Conservation (phyloP, 2,113 vertebrate species). For the Nettapus auritus region DNA sequence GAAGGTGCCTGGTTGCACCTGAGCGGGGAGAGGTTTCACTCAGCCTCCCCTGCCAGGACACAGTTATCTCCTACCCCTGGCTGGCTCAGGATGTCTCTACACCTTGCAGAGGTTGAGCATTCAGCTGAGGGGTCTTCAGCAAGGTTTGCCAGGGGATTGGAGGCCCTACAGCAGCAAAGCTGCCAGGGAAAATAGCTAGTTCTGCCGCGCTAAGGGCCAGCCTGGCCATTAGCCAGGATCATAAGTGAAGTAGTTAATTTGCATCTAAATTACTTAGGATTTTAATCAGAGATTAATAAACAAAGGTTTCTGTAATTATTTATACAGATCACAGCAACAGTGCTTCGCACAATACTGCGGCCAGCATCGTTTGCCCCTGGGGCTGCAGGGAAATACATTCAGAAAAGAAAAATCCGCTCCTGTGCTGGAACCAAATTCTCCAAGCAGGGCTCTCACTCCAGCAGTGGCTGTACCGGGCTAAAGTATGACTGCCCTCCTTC, state of each 20-base stretch:
- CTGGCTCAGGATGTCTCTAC: background rate
- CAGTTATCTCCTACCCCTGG: accelerated
- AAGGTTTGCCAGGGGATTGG: accelerated
- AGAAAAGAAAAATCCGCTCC: background rate
- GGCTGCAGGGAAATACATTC: background rate
- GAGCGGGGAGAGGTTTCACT: background rate
- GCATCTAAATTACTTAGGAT: slow-evolving; percentile 2
- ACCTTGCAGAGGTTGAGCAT: background rate
- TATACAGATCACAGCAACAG: background rate
- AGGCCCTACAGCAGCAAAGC: background rate
- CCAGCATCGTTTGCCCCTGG: background rate
- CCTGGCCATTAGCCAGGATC: background rate
- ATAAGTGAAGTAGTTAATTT: background rate
- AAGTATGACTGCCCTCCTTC: background rate
- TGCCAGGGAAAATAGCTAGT: background rate
- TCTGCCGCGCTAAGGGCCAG: background rate
- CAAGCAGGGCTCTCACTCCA: accelerated
- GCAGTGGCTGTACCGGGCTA: background rate
- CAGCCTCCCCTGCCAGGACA: background rate
- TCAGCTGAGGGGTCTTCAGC: background rate
- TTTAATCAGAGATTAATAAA: slow-evolving; percentile 47
- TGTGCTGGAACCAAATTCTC: accelerated
- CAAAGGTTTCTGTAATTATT: background rate
- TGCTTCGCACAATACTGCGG: background rate
- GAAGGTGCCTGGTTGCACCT: background rate